Conservation (phyloP, 1,140 invertebrate species). For the Drusus annulatus region DNA sequence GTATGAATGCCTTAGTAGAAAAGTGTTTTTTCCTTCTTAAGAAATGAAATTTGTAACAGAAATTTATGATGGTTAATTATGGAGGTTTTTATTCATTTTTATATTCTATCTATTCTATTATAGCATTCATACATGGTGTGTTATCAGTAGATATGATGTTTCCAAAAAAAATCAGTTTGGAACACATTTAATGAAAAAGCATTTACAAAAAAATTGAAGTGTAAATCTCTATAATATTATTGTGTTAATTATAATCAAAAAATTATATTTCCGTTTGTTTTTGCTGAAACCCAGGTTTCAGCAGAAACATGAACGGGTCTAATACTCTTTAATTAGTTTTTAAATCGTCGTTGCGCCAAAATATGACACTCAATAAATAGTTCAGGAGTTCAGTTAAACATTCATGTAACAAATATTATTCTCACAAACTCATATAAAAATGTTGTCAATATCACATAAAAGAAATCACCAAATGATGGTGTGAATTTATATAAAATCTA, state of each 20-base stretch:
- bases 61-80: slow-evolving; percentile 20
- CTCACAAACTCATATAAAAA: not conserved
- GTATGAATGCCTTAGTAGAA: slow-evolving; percentile 46
- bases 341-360: slow-evolving; percentile 1
- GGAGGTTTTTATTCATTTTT: slow-evolving; percentile 19
- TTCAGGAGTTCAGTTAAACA: no score
- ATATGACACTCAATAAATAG: not conserved
- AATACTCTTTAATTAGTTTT: slow-evolving; percentile 39
- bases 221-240: slow-evolving; percentile 16
- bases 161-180: not conserved
- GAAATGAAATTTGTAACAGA: slow-evolving; percentile 24
- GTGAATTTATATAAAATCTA: no score
- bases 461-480: no score
- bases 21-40: slow-evolving; percentile 20
- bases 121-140: slow-evolving; percentile 31
- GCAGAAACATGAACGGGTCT: slow-evolving; percentile 21
- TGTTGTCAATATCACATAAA: not conserved
- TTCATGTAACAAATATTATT: not conserved
- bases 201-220: slow-evolving; percentile 23
- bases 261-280: slow-evolving; percentile 26
- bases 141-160: not conserved
- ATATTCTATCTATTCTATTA: slow-evolving; percentile 37
- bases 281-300: not conserved
- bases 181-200: slow-evolving; percentile 18
- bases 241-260: slow-evolving; percentile 31